phyloP scores from a whole-genome alignment of 2,888 invertebrate species.

The Mamestra brassicae region DNA sequence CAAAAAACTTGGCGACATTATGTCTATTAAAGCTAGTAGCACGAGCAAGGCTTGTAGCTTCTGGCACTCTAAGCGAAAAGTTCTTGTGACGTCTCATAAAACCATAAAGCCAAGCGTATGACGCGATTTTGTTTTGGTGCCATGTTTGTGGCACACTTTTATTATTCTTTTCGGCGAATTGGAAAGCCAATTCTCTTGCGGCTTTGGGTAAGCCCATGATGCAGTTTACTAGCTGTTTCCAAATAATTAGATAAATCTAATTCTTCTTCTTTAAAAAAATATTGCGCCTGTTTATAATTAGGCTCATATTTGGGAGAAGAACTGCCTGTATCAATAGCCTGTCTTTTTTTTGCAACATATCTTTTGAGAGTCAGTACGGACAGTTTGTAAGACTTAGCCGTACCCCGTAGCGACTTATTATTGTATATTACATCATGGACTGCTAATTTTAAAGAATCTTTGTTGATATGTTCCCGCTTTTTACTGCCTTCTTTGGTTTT shows the following conservation, averaged over 20 bases:
- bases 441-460: background rate
- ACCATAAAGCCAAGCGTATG: background rate
- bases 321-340: too few species aligned
- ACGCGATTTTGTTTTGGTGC: background rate
- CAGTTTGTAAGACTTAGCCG: conserved; percentile 6
- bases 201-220: conserved; percentile 64
- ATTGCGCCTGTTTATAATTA: too few species aligned
- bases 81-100: background rate
- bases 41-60: conserved; percentile 2
- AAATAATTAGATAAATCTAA: too few species aligned
- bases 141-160: conserved; percentile 18
- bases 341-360: too few species aligned
- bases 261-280: too few species aligned
- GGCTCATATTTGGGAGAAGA: too few species aligned
- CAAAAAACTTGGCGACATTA: conserved; percentile 1
- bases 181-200: conserved; percentile 59
- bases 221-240: conserved; percentile 44
- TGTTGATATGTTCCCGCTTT: too few species aligned
- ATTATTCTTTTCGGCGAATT: too few species aligned
- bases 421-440: conserved; percentile 20
- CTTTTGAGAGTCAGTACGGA: conserved; percentile 9
- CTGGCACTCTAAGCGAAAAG: background rate
- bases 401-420: conserved; percentile 10
- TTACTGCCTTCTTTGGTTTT: too few species aligned
- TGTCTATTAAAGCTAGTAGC: conserved; percentile 3